These are phyloP conservation scores for Orestias chungarensis DNA, from an alignment of 2,797 vertebrate genomes.

Conservation along the genomic window DNA sequence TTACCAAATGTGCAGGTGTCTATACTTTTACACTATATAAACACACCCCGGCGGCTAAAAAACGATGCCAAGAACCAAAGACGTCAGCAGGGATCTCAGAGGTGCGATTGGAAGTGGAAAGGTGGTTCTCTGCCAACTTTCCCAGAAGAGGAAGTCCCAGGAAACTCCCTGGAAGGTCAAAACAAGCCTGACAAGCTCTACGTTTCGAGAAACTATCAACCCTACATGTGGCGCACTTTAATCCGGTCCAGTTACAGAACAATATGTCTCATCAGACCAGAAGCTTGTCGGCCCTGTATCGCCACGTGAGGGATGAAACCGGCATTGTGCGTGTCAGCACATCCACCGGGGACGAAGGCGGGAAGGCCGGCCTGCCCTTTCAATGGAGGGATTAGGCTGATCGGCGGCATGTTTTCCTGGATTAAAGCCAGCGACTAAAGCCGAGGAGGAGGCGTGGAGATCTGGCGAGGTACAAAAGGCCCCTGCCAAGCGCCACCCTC, in stretches of 20 bases:
- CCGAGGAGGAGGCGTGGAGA: constrained; percentile 51
- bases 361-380: constrained; percentile 42
- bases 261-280: constrained; percentile 1
- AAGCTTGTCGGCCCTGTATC: not conserved
- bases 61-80: not conserved
- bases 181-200: too few relatives aligned
- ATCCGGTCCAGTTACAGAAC: constrained; percentile 13
- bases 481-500: constrained; percentile 3
- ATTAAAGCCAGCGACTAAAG: constrained; percentile 74
- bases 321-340: constrained; percentile 56
- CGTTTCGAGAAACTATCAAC: too few relatives aligned
- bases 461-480: constrained; percentile 68
- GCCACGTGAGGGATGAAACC: constrained; percentile 47
- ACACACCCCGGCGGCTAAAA: not conserved
- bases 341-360: constrained; percentile 42
- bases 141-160: not conserved
- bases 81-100: not conserved
- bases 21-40: not conserved
- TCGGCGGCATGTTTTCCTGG: constrained; percentile 55
- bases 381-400: constrained; percentile 52
- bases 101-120: constrained; percentile 1
- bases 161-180: constrained; percentile 1
- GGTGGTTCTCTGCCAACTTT: not conserved
- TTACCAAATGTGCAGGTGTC: too few relatives aligned
- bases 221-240: too few relatives aligned